A percentile compares a stretch with the other conserved stretches of the same genome.
Evolutionary conservation across 2,888 invertebrate species (phyloP).

Genomic region (Plagodis dolabraria): DNA sequence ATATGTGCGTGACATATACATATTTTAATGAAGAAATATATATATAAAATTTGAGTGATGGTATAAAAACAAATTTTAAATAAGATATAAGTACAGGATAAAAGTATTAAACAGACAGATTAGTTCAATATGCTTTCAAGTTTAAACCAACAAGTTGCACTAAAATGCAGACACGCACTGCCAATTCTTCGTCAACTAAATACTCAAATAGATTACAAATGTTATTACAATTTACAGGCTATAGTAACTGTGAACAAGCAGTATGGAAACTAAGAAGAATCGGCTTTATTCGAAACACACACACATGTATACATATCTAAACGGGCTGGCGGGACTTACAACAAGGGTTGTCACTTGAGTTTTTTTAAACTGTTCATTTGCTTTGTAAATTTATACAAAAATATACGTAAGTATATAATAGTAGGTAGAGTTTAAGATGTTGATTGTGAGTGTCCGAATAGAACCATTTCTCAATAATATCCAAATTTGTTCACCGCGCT

Average conservation of each 20-base stretch:
- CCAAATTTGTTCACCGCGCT: slow-evolving; percentile 39
- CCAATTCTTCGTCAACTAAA: slow-evolving; percentile 71
- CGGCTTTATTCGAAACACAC: slow-evolving; percentile 5
- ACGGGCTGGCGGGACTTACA: neutral
- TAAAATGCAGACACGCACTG: slow-evolving; percentile 86
- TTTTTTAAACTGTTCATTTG: too few species aligned
- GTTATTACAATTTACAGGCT: slow-evolving; percentile 60
- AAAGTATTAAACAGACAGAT: slow-evolving; percentile 46
- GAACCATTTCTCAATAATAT: slow-evolving; percentile 28
- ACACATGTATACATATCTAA: neutral
- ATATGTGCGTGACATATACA: too few species aligned
- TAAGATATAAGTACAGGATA: slow-evolving; percentile 10
- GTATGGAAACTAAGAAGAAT: slow-evolving; percentile 14
- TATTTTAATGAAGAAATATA: too few species aligned
- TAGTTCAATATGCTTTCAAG: slow-evolving; percentile 80
- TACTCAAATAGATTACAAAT: slow-evolving; percentile 57
- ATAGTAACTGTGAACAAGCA: slow-evolving; percentile 45
- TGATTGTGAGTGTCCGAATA: slow-evolving; percentile 1
- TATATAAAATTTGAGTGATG: too few species aligned
- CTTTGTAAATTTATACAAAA: too few species aligned
- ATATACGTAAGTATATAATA: neutral
- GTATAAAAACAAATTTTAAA: too few species aligned
- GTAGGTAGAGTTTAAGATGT: neutral
- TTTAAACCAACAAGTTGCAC: slow-evolving; percentile 75
- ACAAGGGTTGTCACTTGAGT: neutral